Percentiles rank a stretch among this genome's conserved stretches.
phyloP scores from a whole-genome alignment of 2,113 vertebrate species.

The Thinocorus orbignyianus region DNA sequence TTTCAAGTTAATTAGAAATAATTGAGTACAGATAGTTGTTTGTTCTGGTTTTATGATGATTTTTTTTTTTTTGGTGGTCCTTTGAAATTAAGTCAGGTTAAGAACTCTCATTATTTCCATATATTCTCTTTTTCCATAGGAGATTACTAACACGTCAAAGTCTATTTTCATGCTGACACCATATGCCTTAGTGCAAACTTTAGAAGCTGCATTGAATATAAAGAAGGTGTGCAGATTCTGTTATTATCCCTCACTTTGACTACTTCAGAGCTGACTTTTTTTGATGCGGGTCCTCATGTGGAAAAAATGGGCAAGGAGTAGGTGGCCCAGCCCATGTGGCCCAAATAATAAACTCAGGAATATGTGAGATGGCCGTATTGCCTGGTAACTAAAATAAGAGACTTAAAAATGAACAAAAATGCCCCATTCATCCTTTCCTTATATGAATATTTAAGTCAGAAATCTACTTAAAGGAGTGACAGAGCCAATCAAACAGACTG shows the following conservation, averaged over 20 bases:
- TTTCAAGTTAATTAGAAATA: background rate
- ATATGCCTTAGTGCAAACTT: background rate
- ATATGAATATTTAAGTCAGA: background rate
- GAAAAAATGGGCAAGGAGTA: background rate
- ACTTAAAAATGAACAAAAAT: background rate
- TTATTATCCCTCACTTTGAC: background rate
- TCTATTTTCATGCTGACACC: background rate
- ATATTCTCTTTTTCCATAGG: background rate
- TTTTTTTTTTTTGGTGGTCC: background rate
- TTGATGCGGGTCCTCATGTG: background rate
- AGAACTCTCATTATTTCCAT: background rate
- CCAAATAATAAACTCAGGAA: background rate
- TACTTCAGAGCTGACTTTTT: background rate
- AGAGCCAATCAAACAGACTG: background rate
- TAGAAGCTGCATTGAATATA: background rate
- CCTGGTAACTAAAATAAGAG: background rate
- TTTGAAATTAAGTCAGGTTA: background rate
- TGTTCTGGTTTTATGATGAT: background rate
- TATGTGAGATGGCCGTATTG: background rate
- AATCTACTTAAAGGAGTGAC: background rate
- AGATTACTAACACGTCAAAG: background rate
- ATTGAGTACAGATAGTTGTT: background rate
- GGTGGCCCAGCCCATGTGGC: fast-evolving
- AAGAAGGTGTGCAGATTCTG: background rate
- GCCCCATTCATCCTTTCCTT: background rate